These are phyloP conservation scores for Chironomus riparius DNA, from an alignment of 2,888 invertebrate genomes.

Conservation along the genomic window DNA sequence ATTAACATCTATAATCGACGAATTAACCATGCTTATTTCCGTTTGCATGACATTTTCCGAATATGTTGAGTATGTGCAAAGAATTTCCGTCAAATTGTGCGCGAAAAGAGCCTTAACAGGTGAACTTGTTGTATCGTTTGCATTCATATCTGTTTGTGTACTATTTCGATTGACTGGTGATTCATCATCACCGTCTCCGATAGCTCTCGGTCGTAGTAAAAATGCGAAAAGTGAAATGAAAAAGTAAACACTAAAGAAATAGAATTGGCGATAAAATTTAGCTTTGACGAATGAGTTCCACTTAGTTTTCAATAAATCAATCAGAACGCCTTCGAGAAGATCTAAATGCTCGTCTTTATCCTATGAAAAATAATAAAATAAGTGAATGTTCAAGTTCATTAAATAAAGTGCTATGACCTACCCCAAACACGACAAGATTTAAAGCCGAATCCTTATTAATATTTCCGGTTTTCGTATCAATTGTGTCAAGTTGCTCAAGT, in stretches of 20 bases:
- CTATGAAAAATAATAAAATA: slow-evolving; percentile 42
- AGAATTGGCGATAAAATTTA: slow-evolving; percentile 88
- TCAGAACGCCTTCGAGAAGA: slow-evolving; percentile 86
- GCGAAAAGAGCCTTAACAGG: slow-evolving; percentile 9
- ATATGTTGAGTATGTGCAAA: slow-evolving; percentile 19
- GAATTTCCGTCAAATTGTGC: slow-evolving; percentile 19
- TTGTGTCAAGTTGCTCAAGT: slow-evolving; percentile 88
- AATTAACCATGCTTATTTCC: slow-evolving; percentile 30
- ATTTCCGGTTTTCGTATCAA: slow-evolving; percentile 78
- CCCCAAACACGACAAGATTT: slow-evolving; percentile 93
- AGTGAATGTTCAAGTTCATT: no score
- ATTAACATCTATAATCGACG: slow-evolving; percentile 3
- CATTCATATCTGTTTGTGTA: slow-evolving; percentile 38
- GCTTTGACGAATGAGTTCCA: slow-evolving; percentile 96
- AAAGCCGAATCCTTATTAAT: slow-evolving; percentile 94
- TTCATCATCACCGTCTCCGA: slow-evolving; percentile 36
- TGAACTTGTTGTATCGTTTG: slow-evolving; percentile 33
- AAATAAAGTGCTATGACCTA: slow-evolving; percentile 40
- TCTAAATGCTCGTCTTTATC: slow-evolving; percentile 92
- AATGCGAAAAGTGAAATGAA: slow-evolving; percentile 80
- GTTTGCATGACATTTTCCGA: slow-evolving; percentile 32
- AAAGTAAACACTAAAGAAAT: slow-evolving; percentile 85
- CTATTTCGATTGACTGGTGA: slow-evolving; percentile 31
- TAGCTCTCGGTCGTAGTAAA: slow-evolving; percentile 77
- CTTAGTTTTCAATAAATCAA: slow-evolving; percentile 89